A percentile compares a stretch with the other conserved stretches of the same genome.
Evolutionary conservation across 2,113 vertebrate genomes (phyloP).

Genomic region (Eclectus roratus): DNA sequence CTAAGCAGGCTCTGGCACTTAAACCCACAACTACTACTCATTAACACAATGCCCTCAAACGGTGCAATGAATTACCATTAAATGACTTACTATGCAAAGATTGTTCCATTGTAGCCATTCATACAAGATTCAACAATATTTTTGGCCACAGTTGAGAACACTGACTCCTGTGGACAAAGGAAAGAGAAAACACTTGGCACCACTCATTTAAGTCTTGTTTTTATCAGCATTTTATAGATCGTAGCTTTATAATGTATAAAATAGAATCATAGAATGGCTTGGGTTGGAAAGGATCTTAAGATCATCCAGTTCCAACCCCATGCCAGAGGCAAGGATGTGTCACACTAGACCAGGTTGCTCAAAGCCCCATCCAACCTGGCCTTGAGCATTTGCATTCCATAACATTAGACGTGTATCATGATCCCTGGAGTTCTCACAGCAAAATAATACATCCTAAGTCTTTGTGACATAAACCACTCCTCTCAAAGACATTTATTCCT

Average conservation of each 20-base stretch:
- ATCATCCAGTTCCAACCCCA: neutral
- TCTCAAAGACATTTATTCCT: neutral
- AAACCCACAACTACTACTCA: neutral
- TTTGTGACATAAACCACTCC: neutral
- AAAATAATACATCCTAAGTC: neutral
- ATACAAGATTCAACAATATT: conserved; percentile 94
- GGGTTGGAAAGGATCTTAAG: neutral
- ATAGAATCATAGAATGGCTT: neutral
- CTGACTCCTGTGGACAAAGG: conserved; percentile 80
- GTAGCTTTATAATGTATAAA: neutral
- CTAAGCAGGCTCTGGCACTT: neutral
- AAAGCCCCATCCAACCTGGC: neutral
- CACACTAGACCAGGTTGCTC: neutral
- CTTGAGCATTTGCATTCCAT: neutral
- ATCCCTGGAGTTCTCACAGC: neutral
- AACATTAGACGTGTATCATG: neutral
- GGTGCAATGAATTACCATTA: neutral
- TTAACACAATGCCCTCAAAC: neutral
- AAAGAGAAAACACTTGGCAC: neutral
- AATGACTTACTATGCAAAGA: conserved; percentile 96
- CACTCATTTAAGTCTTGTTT: neutral
- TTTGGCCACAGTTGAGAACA: conserved; percentile 91
- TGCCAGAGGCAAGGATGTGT: neutral
- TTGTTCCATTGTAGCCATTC: conserved; percentile 96
- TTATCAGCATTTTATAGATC: neutral